Conservation (phyloP, 2,888 invertebrate genomes). For the Lasioglossum oenotherae region DNA sequence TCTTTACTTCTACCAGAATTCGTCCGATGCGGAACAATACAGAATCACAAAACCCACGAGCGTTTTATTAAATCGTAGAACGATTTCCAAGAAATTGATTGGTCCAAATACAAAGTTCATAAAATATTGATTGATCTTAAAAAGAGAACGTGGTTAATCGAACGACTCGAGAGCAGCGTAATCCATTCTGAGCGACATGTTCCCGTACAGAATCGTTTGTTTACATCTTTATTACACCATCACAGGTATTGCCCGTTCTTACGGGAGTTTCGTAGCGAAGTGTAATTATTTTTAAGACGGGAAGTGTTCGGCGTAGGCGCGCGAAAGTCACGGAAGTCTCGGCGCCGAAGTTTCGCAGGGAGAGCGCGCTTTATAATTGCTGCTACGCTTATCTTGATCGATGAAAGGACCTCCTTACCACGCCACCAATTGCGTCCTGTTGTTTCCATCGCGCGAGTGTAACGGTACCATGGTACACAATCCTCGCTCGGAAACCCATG, state of each 20-base stretch:
- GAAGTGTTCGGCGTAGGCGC: background rate
- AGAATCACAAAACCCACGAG: background rate
- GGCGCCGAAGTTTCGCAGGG: background rate
- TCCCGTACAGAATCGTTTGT: background rate
- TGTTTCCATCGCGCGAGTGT: slow-evolving; percentile 37
- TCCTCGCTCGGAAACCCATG: slow-evolving; percentile 26
- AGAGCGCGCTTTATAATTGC: background rate
- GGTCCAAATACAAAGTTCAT: background rate
- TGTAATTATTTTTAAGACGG: slow-evolving; percentile 2
- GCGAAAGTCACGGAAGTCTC: background rate
- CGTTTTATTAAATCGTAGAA: background rate
- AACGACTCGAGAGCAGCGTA: background rate
- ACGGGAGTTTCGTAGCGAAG: background rate
- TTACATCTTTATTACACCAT: background rate
- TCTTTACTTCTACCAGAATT: background rate
- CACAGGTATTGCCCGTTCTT: background rate
- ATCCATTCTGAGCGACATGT: background rate
- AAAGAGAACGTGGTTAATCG: background rate
- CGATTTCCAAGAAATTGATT: background rate
- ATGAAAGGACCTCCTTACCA: background rate
- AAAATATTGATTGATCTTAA: no score
- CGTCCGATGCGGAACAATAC: background rate
- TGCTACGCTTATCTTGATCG: background rate
- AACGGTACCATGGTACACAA: slow-evolving; percentile 57
- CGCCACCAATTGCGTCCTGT: slow-evolving; percentile 31